These are phyloP conservation scores for Protobothrops mucrosquamatus DNA, from an alignment of 2,113 vertebrate genomes.

Conservation along the genomic window DNA sequence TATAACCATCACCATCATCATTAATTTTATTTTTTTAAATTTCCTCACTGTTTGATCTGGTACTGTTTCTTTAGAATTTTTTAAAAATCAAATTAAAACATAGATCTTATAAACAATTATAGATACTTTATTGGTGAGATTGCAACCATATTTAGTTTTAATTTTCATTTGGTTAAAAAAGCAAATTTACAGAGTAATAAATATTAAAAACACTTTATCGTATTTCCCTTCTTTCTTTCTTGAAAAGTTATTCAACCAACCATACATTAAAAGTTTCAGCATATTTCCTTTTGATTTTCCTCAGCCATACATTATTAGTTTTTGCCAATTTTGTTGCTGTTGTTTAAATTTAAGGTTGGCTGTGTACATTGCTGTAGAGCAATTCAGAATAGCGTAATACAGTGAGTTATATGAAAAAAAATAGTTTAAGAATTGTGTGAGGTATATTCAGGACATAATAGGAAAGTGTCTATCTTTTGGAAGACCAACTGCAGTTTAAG, in stretches of 20 bases:
- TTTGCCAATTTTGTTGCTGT: background rate
- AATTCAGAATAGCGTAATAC: background rate
- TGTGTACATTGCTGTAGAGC: background rate
- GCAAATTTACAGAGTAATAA: background rate
- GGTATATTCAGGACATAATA: conserved; percentile 44
- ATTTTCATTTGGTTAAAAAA: background rate
- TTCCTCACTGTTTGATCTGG: too few relatives aligned
- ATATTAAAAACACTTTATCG: background rate
- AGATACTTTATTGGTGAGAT: background rate
- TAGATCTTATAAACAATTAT: background rate
- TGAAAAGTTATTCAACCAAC: background rate
- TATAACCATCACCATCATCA: too few relatives aligned
- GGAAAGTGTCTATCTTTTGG: conserved; percentile 47
- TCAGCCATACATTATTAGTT: background rate
- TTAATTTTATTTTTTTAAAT: too few relatives aligned
- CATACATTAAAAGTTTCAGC: background rate
- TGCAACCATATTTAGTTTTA: background rate
- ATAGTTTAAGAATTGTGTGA: conserved; percentile 34
- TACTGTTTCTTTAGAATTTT: too few relatives aligned
- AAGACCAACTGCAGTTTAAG: conserved; percentile 50
- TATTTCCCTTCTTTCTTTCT: background rate
- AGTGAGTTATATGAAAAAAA: background rate
- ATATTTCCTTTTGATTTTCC: background rate
- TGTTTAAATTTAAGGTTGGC: background rate
- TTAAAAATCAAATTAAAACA: too few relatives aligned